These are phyloP conservation scores for Coleophora flavipennella DNA, from an alignment of 2,888 invertebrate genomes.

Conservation along the genomic window DNA sequence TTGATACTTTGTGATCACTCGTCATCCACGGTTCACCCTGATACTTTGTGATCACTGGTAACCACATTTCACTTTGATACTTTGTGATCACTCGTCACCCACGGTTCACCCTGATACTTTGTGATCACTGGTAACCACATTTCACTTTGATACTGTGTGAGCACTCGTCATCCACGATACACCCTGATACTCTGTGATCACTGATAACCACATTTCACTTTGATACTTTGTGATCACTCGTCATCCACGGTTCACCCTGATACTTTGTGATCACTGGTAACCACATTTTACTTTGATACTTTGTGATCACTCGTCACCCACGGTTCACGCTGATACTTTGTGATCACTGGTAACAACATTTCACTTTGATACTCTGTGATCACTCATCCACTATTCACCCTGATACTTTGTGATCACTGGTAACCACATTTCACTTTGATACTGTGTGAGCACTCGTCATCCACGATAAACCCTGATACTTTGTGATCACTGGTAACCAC, in stretches of 20 bases:
- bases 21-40: too few relatives aligned
- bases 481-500: constrained; percentile 20
- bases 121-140: constrained; percentile 14
- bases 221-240: constrained; percentile 22
- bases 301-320: constrained; percentile 20
- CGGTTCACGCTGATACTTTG: constrained; percentile 12
- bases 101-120: constrained; percentile 12
- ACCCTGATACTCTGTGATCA: constrained; percentile 24
- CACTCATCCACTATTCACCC: too few relatives aligned
- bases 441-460: constrained; percentile 21
- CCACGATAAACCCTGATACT: too few relatives aligned
- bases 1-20: constrained; percentile 22
- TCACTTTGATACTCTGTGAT: constrained; percentile 23
- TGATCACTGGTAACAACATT: constrained; percentile 14
- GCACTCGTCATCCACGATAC: too few relatives aligned
- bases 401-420: constrained; percentile 22
- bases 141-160: constrained; percentile 21
- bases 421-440: too few relatives aligned
- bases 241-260: too few relatives aligned
- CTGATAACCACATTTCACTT: too few relatives aligned
- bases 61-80: too few relatives aligned
- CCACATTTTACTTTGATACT: too few relatives aligned
- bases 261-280: constrained; percentile 22
- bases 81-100: constrained; percentile 21
- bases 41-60: constrained; percentile 22